These are phyloP conservation scores for Vireo griseus DNA, from an alignment of 2,797 vertebrate species.

Conservation along the genomic window DNA sequence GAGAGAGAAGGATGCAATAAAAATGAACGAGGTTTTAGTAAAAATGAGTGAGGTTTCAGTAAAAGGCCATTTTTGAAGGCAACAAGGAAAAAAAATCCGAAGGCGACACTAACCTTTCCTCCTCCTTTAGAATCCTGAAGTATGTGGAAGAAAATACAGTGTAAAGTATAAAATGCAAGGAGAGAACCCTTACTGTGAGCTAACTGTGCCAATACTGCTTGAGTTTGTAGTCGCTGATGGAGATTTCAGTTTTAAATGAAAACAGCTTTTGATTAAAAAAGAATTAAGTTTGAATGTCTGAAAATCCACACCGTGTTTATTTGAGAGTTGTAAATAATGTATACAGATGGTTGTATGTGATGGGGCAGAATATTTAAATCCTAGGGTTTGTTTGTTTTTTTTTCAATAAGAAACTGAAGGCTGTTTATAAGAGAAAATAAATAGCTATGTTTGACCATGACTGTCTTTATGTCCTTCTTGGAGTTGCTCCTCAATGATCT, in stretches of 20 bases:
- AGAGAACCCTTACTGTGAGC: constrained; percentile 51
- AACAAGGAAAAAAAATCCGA: background rate
- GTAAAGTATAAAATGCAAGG: background rate
- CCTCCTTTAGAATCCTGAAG: background rate
- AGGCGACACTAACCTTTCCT: background rate
- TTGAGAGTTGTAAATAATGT: constrained; percentile 88
- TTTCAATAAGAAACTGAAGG: constrained; percentile 74
- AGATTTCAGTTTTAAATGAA: constrained; percentile 12
- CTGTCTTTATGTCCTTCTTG: constrained; percentile 9
- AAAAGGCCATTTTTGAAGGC: background rate
- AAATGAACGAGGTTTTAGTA: background rate
- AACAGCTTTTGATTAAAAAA: constrained; percentile 58
- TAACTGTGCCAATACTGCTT: constrained; percentile 67
- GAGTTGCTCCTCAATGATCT: background rate
- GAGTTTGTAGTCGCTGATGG: constrained; percentile 40
- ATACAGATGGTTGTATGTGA: constrained; percentile 76
- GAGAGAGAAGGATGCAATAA: background rate
- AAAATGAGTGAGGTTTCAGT: background rate
- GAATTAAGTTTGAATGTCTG: constrained; percentile 68
- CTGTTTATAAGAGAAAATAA: constrained; percentile 91
- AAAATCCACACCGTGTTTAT: constrained; percentile 72
- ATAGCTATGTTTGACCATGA: constrained; percentile 83
- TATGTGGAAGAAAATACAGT: background rate
- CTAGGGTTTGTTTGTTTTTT: constrained; percentile 69
- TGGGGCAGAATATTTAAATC: constrained; percentile 82